Base-by-base conservation (phyloP, 1,140 invertebrate species). In the Uloborus diversus region DNA sequence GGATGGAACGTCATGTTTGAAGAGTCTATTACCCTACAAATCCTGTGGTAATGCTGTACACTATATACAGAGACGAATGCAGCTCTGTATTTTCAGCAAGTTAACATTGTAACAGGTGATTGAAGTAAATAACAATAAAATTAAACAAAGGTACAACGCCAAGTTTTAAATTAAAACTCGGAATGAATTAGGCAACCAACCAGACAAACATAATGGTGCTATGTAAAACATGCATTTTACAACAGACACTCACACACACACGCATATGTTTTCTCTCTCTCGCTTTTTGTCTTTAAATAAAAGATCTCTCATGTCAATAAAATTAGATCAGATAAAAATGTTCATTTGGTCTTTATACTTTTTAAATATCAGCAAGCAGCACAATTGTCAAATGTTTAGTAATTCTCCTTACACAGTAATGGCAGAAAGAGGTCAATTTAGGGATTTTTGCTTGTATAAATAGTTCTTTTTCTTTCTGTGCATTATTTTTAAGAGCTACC, bases 401-500 rank as follows among this genome's bases (percentile, higher is more conserved):
- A 57, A 56, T 56, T 78, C 62, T 42, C 37, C 57, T 30, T 65
- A 62, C 73, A 78, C 73, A 65, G 33, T 66, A 51, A 78, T 65
- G 73, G 25, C 57, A 78, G 20, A 66, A 37, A 56, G 62, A n/a
- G 73, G 61, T 56, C 66, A 17, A 30, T 56, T 51, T 73, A 49
- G 51, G 62, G 62, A 66, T 66, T 78, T n/a, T 78, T 47, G 62
- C 57, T 65, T 49, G 71, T 64, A 65, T 51, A n/a, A n/a, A n/a
- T n/a, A n/a, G 30, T 25, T 78, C 66, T 62, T 56, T 65, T 42
- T 53, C 23, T 65, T 66, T 66, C 47, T 33, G 49, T 78, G 73
- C 73, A 78, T 76, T 78, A 59, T 47, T 78, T 78, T 66, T 37
- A 75, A 75, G 71, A 7, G 49, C 62, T 66, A 78, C 57, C 73